Evolutionary conservation across 1,140 invertebrate genomes (phyloP).

Genomic region (Muscidifurax raptorellus): DNA sequence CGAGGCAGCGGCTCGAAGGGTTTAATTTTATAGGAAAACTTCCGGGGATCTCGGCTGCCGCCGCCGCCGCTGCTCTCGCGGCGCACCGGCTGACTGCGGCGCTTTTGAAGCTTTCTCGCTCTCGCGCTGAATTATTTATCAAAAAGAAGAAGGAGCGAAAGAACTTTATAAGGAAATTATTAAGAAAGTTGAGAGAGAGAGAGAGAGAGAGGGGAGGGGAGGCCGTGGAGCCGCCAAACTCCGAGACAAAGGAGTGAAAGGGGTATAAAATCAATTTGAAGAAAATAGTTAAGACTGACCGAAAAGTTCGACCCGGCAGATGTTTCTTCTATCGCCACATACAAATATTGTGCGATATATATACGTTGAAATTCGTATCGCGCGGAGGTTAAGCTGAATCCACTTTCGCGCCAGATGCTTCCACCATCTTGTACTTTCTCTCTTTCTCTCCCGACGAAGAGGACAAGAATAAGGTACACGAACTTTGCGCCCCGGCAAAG

Average conservation of each 20-base stretch:
- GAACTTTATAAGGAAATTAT: constrained; percentile 51
- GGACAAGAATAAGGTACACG: constrained; percentile 57
- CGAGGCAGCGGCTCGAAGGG: constrained; percentile 13
- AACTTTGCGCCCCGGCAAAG: constrained; percentile 55
- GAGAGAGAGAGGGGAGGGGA: too few relatives aligned
- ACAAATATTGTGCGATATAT: neutral
- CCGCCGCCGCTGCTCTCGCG: neutral
- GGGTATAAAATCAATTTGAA: constrained; percentile 34
- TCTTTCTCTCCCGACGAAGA: constrained; percentile 49
- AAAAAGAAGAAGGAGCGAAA: constrained; percentile 31
- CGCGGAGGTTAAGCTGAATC: constrained; percentile 50
- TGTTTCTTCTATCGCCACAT: constrained; percentile 16
- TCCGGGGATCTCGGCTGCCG: neutral
- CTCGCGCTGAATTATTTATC: constrained; percentile 50
- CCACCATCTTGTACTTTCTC: constrained; percentile 53
- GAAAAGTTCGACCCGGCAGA: constrained; percentile 28
- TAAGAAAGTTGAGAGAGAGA: constrained; percentile 45
- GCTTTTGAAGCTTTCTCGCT: constrained; percentile 15
- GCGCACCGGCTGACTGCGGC: neutral
- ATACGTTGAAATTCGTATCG: constrained; percentile 1
- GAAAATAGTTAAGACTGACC: constrained; percentile 45
- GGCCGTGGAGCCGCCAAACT: neutral
- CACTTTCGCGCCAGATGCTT: constrained; percentile 59
- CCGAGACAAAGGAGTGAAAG: constrained; percentile 31
- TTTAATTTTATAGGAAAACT: constrained; percentile 52